Conservation (phyloP, 1,140 invertebrate genomes). For the Drosophila hydei region DNA sequence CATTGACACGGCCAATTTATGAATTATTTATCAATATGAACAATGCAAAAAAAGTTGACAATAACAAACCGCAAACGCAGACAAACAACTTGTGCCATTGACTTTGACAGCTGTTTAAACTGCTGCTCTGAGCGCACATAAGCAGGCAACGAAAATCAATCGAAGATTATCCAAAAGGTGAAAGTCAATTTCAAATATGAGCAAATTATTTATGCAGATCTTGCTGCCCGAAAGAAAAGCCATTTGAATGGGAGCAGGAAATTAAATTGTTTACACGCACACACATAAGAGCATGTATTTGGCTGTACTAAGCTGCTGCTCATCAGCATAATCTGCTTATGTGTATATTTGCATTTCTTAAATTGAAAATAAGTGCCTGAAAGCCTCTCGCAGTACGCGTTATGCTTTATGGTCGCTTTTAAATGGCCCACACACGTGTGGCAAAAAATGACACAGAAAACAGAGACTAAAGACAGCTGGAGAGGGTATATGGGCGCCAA, state of each 20-base stretch:
- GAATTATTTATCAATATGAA: constrained; percentile 72
- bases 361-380: constrained; percentile 36
- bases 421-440: constrained; percentile 25
- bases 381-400: background rate
- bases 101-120: constrained; percentile 62
- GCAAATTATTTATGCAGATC: background rate
- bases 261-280: constrained; percentile 23
- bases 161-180: background rate
- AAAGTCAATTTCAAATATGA: background rate
- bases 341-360: constrained; percentile 40
- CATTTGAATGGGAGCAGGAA: constrained; percentile 25
- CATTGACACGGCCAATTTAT: constrained; percentile 50
- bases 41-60: constrained; percentile 16
- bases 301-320: constrained; percentile 27
- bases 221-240: no score
- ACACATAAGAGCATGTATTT: constrained; percentile 15
- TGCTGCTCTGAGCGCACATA: constrained; percentile 22
- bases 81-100: constrained; percentile 44
- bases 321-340: constrained; percentile 44
- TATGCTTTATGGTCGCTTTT: constrained; percentile 11
- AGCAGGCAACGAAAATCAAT: constrained; percentile 1
- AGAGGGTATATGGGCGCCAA: background rate
- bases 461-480: no score
- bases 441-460: background rate
- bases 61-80: constrained; percentile 19